phyloP scores from a whole-genome alignment of 1,140 invertebrate genomes.

The Scaptomyza pallida region DNA sequence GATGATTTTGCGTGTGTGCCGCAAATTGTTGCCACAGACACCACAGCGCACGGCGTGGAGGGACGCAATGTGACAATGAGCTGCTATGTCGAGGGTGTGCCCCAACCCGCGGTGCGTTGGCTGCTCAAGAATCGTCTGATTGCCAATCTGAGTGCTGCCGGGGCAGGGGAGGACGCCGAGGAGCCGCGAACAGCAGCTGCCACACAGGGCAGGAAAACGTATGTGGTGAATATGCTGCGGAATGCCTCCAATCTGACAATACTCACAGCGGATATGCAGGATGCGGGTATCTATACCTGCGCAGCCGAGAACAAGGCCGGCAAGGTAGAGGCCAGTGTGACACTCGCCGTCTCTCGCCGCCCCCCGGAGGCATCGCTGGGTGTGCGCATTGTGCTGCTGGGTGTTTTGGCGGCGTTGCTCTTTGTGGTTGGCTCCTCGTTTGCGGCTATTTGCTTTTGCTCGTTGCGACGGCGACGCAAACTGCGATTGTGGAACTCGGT shows the following conservation, averaged over 20 bases:
- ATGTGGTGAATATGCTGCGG: constrained; percentile 84
- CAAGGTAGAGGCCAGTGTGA: constrained; percentile 88
- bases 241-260: constrained; percentile 89
- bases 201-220: constrained; percentile 84
- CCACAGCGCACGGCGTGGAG: constrained; percentile 86
- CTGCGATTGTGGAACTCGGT: constrained; percentile 82
- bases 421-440: constrained; percentile 86
- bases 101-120: constrained; percentile 88
- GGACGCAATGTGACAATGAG: constrained; percentile 90
- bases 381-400: constrained; percentile 85
- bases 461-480: constrained; percentile 84
- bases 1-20: constrained; percentile 93
- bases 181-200: constrained; percentile 71
- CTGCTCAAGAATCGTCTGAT: constrained; percentile 81
- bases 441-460: constrained; percentile 86
- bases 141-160: constrained; percentile 72
- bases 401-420: constrained; percentile 86
- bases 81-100: constrained; percentile 89
- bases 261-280: constrained; percentile 87
- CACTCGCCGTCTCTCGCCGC: constrained; percentile 87
- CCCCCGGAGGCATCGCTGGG: constrained; percentile 84
- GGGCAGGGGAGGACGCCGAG: constrained; percentile 47
- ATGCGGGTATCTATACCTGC: constrained; percentile 90
- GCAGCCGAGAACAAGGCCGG: constrained; percentile 91
- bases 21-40: constrained; percentile 86